Conservation (phyloP, 2,888 invertebrate species). For the Brenthis ino region DNA sequence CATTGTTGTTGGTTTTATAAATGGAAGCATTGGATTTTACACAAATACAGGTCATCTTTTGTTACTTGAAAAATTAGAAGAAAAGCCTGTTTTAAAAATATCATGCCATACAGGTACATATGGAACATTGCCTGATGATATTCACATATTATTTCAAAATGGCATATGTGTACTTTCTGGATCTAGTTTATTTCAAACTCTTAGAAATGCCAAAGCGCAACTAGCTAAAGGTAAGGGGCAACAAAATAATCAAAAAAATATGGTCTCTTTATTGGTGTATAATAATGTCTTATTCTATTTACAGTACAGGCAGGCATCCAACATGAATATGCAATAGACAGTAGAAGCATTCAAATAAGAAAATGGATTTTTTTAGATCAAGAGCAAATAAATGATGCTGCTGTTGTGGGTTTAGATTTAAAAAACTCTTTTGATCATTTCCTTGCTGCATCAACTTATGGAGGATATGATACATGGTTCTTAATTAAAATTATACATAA, state of each 20-base stretch:
- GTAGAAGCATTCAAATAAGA: slow-evolving; percentile 87
- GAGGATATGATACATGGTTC: slow-evolving; percentile 85
- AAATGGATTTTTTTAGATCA: slow-evolving; percentile 94
- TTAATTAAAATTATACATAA: not conserved
- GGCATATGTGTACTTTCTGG: slow-evolving; percentile 89
- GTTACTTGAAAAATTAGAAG: slow-evolving; percentile 92
- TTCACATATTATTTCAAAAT: slow-evolving; percentile 88
- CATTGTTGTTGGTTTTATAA: slow-evolving; percentile 91
- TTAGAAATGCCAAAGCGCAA: slow-evolving; percentile 90
- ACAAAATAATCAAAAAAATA: not conserved
- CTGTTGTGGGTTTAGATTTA: slow-evolving; percentile 87
- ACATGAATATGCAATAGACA: slow-evolving; percentile 77
- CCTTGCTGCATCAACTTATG: slow-evolving; percentile 89
- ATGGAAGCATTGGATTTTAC: slow-evolving; percentile 93
- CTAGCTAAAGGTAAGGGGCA: slow-evolving; percentile 86
- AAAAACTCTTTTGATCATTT: slow-evolving; percentile 94
- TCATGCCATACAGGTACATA: slow-evolving; percentile 87
- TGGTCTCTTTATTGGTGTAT: not conserved
- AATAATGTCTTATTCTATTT: slow-evolving; percentile 10
- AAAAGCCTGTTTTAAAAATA: slow-evolving; percentile 88
- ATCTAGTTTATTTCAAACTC: slow-evolving; percentile 89
- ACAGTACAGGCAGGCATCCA: slow-evolving; percentile 86
- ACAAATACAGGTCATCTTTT: slow-evolving; percentile 93
- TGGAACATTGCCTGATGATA: slow-evolving; percentile 84
- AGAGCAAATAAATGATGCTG: slow-evolving; percentile 88